Evolutionary conservation across 2,888 invertebrate genomes (phyloP).

Genomic region (Branchellion lobata): DNA sequence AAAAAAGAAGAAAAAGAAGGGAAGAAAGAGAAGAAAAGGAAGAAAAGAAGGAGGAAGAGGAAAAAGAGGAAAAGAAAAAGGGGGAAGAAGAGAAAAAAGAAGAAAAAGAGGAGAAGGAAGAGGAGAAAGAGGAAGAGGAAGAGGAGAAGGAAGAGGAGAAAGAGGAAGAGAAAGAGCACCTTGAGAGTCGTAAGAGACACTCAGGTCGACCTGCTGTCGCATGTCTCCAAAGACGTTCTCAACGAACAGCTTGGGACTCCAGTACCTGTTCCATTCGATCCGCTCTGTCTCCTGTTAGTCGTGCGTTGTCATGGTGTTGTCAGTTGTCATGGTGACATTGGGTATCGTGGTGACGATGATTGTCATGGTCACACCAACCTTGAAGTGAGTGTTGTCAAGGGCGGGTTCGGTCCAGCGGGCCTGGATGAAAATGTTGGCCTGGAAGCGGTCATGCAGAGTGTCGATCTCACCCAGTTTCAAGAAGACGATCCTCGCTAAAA

Average conservation of each 20-base stretch:
- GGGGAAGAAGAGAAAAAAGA: not conserved
- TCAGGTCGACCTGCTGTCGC: slow-evolving; percentile 50
- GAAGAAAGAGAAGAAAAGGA: not conserved
- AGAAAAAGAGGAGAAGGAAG: not conserved
- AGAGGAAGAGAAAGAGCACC: not conserved
- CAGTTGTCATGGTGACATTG: not conserved
- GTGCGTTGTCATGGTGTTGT: no score
- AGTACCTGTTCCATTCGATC: slow-evolving; percentile 51
- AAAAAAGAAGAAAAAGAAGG: not conserved
- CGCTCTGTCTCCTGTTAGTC: slow-evolving; percentile 20
- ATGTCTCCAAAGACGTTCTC: slow-evolving; percentile 55
- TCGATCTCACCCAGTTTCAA: slow-evolving; percentile 37
- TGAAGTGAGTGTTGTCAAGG: slow-evolving; percentile 26
- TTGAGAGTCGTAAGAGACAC: slow-evolving; percentile 46
- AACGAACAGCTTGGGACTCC: slow-evolving; percentile 55
- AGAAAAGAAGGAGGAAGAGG: not conserved
- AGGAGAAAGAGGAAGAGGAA: not conserved
- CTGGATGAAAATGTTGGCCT: slow-evolving; percentile 30
- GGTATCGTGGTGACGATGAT: not conserved
- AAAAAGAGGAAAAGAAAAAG: not conserved
- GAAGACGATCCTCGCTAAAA: slow-evolving; percentile 32
- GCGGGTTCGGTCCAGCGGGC: slow-evolving; percentile 31
- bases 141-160: not conserved
- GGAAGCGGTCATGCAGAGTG: slow-evolving; percentile 33
- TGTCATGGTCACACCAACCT: not conserved